Base-by-base conservation (phyloP, 2,888 invertebrate genomes). In the Tanypteryx hageni region DNA sequence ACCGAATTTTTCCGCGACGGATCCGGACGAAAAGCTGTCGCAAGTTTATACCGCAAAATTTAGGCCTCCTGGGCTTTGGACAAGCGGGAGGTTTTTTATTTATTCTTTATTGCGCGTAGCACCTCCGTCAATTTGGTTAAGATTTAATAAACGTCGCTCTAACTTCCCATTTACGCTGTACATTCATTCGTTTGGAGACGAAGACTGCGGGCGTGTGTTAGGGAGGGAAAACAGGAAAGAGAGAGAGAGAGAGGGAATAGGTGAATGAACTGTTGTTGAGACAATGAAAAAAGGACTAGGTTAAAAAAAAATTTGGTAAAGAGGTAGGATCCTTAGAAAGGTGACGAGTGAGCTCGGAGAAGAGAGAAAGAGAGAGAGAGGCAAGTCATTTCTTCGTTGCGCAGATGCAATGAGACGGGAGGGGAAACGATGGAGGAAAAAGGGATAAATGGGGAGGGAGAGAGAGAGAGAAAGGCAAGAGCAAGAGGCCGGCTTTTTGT, bases 91-190 rank as follows among this genome's bases (percentile, higher is more conserved):
- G 22, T 76, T 22, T 22, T 44, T 44, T 44, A n/a, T 44, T 44
- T 44, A 1, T 22, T 13, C 76, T 76, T 76, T 27, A 76, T 13
- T 76, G 76, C 76, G 76, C 76, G 44, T 5, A 44, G 44, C 44
- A 44, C 5, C 44, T 44, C 44, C 44, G 76, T 76, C 76, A 76
- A 76, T 76, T 76, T 27, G 76, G 27, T 76, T 76, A 76, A 76
- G 22, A 27, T 76, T 76, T 76, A 76, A 76, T 76, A 76, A 76
- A 76, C 76, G 76, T 76, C 76, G 27, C 76, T 22, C 27, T 76
- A 76, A 27, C 76, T 76, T 27, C 22, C 22, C 22, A 76, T 22
- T 76, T 22, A 76, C 76, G 76, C 76, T 76, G 27, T n/a, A n/a
- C 76, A 22, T 76, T 76, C 22, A 76, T 76, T 76, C 76, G 27